phyloP scores from a whole-genome alignment of 2,113 vertebrate genomes.

The Rhinolophus sinicus region DNA sequence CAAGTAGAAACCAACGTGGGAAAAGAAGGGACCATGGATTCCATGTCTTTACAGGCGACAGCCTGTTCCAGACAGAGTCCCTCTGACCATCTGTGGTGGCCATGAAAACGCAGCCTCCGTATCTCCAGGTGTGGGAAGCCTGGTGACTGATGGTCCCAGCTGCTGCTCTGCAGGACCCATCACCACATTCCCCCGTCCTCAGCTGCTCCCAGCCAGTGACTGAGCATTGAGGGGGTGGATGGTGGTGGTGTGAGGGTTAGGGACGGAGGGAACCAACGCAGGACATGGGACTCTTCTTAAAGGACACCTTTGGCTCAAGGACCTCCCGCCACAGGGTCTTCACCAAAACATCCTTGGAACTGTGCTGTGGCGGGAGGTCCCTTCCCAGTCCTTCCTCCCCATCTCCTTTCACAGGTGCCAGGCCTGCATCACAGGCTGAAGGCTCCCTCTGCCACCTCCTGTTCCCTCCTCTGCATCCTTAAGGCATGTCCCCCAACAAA shows the following conservation, averaged over 20 bases:
- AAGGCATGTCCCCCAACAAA: neutral
- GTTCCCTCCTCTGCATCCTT: neutral
- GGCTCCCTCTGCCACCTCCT: neutral
- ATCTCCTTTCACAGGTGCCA: neutral
- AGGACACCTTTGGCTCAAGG: neutral
- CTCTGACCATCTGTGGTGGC: neutral
- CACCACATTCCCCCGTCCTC: rapidly evolving
- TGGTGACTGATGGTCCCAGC: neutral
- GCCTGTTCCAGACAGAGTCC: neutral
- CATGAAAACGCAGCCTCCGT: neutral
- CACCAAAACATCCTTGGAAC: neutral
- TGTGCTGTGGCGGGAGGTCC: neutral
- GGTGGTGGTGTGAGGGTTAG: neutral
- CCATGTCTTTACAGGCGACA: too few relatives aligned
- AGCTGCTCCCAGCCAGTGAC: neutral
- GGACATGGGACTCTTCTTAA: neutral
- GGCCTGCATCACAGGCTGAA: neutral
- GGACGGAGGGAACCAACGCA: too few relatives aligned
- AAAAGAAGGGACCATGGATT: neutral
- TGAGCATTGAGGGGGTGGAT: rapidly evolving
- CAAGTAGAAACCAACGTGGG: neutral
- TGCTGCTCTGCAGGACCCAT: neutral
- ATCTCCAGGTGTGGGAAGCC: neutral
- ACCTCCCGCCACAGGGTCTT: neutral
- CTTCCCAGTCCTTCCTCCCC: neutral